Evolutionary conservation across 1,140 invertebrate genomes (phyloP).

Genomic region (Chymomyza costata): DNA sequence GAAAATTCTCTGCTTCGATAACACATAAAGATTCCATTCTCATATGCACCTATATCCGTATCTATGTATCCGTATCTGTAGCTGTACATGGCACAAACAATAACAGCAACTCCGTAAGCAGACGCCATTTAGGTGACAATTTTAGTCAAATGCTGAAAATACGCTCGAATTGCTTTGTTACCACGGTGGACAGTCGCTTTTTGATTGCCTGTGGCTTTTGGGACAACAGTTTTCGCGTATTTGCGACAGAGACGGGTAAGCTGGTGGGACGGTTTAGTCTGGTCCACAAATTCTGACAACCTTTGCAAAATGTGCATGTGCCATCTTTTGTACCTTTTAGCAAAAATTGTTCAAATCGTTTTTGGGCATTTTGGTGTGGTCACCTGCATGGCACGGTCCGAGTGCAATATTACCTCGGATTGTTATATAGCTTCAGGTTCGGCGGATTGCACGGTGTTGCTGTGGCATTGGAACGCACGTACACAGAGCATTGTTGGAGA

Average conservation of each 20-base stretch:
- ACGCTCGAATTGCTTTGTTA: conserved; percentile 95
- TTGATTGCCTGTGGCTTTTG: conserved; percentile 99
- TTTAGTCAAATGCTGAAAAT: conserved; percentile 96
- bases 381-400: conserved; percentile 95
- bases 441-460: conserved; percentile 96
- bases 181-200: conserved; percentile 96
- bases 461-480: conserved; percentile 99
- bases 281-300: too few relatives aligned
- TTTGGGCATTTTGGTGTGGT: conserved; percentile 99
- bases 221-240: conserved; percentile 99
- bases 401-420: conserved; percentile 98
- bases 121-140: conserved; percentile 95
- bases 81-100: conserved; percentile 62
- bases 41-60: conserved; percentile 13
- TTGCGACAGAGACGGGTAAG: conserved; percentile 93
- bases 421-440: conserved; percentile 99
- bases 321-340: conserved; percentile 76
- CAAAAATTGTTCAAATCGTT: conserved; percentile 98
- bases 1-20: not conserved
- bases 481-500: conserved; percentile 98
- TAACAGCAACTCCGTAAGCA: conserved; percentile 79
- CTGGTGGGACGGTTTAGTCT: too few relatives aligned
- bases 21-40: conserved; percentile 1
- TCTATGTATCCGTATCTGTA: conserved; percentile 15
- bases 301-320: too few relatives aligned